These are phyloP conservation scores for Rattus norvegicus DNA, from an alignment of 2,113 vertebrate species.

Conservation along the genomic window DNA sequence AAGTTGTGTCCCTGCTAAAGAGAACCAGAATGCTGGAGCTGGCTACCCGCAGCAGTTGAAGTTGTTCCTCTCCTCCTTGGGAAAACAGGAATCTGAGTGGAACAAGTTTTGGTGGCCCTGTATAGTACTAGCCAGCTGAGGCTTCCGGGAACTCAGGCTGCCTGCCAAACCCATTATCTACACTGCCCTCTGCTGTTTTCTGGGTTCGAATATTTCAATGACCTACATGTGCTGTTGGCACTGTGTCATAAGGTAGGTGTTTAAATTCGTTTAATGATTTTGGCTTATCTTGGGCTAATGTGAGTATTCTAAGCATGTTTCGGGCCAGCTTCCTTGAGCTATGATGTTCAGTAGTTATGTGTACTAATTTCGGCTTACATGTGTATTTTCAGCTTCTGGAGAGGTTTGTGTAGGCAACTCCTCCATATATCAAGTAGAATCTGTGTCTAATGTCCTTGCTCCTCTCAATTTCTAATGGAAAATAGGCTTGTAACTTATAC, in stretches of 20 bases:
- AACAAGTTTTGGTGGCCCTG: no score
- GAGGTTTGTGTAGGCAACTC: neutral
- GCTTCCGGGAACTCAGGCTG: neutral
- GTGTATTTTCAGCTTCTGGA: neutral
- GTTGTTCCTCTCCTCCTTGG: neutral
- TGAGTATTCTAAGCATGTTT: neutral
- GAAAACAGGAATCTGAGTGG: neutral
- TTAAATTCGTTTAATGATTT: neutral
- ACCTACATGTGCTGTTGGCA: neutral
- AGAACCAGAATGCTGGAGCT: no score
- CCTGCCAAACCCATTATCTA: neutral
- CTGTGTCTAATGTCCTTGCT: neutral
- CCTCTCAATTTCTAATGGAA: neutral
- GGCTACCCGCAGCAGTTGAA: neutral
- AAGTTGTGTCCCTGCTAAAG: no score
- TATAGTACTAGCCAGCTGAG: neutral
- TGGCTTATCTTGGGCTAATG: neutral
- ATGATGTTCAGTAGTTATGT: neutral
- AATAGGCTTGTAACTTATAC: neutral
- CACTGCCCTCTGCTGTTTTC: neutral
- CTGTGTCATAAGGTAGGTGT: neutral
- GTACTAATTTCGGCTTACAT: neutral
- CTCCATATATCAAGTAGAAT: neutral
- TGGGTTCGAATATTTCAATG: neutral
- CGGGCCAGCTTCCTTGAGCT: no score